Conservation (phyloP, 53 echinoderm and acorn worm genomes). For the Echinometra lucunter region DNA sequence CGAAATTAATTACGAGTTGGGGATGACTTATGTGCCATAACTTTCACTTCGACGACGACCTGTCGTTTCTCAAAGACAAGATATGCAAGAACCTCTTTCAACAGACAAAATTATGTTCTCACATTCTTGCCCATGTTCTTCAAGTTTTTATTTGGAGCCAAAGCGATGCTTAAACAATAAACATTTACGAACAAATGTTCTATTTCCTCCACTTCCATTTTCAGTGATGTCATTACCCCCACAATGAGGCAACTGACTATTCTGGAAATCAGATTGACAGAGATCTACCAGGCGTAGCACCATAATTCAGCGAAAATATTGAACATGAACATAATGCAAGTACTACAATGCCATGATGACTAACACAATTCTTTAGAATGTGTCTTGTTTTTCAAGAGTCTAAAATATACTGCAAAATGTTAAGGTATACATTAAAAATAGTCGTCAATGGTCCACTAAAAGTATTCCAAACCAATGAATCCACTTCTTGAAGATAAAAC, state of each 20-base stretch:
- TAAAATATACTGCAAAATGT: too few relatives aligned
- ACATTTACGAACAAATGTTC: not conserved
- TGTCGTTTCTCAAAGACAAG: constrained; percentile 26
- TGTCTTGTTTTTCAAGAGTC: too few relatives aligned
- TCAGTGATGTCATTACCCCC: not conserved
- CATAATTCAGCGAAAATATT: not conserved
- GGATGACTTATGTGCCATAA: constrained; percentile 55
- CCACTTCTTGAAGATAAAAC: not conserved
- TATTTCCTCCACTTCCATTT: not conserved
- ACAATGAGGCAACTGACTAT: not conserved
- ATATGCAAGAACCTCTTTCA: constrained; percentile 30
- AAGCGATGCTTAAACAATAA: not conserved
- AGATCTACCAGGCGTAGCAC: not conserved
- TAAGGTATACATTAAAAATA: not conserved
- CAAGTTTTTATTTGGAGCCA: constrained; percentile 2
- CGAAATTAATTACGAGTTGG: constrained; percentile 29
- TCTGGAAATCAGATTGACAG: not conserved
- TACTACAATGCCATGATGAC: too few relatives aligned
- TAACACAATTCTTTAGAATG: too few relatives aligned
- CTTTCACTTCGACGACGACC: constrained; percentile 14
- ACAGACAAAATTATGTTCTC: constrained; percentile 10
- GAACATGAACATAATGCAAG: not conserved
- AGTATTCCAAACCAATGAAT: not conserved
- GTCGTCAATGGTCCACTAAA: not conserved
- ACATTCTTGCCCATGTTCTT: constrained; percentile 4